These are phyloP conservation scores for Achatina immaculata DNA, from an alignment of 1,140 invertebrate species.

Conservation along the genomic window DNA sequence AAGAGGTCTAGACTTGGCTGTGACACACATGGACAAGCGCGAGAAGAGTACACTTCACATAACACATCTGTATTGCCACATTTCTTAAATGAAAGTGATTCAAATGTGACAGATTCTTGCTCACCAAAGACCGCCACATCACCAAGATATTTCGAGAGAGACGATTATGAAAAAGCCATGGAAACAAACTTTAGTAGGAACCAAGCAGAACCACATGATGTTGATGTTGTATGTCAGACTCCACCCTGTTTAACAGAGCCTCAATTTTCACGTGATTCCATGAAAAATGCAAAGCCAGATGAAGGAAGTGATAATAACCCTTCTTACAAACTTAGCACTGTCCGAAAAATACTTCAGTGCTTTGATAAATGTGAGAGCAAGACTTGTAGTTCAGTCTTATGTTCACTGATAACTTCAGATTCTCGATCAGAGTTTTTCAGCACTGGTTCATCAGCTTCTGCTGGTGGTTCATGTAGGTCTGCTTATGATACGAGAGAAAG, in stretches of 20 bases:
- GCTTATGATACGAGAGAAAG: background rate
- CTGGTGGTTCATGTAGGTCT: background rate
- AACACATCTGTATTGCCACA: too few species aligned
- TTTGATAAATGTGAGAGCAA: too few species aligned
- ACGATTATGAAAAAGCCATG: background rate
- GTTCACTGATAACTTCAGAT: too few species aligned
- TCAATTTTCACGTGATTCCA: background rate
- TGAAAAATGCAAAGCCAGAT: background rate
- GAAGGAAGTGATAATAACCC: background rate
- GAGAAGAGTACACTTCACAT: too few species aligned
- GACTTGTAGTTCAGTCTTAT: too few species aligned
- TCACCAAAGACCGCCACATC: background rate
- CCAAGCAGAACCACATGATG: background rate
- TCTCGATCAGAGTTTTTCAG: background rate
- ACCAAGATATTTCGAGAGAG: background rate
- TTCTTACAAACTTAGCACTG: background rate
- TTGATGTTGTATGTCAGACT: background rate
- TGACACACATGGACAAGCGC: too few species aligned
- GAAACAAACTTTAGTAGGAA: too few species aligned
- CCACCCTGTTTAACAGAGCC: conserved; percentile 15
- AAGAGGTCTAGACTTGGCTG: background rate
- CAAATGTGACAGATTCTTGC: conserved; percentile 11
- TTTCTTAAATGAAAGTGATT: conserved; percentile 12
- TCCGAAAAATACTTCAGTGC: background rate
- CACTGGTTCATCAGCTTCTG: background rate